Evolutionary conservation across 2,888 invertebrate species (phyloP).

Genomic region (Tuberolachnus salignus): DNA sequence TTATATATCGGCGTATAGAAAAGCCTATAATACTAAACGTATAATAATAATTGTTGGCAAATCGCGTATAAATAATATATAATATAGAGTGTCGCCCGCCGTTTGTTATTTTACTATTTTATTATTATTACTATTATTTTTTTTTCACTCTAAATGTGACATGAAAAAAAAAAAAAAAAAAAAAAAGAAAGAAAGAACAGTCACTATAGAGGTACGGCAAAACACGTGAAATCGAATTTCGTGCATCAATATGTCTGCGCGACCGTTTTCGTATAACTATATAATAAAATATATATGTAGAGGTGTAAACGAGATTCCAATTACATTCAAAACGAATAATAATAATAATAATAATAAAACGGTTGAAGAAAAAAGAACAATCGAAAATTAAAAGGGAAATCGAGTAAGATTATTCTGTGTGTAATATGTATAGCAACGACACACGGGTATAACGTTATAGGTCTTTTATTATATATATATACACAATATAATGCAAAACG

Average conservation of each 20-base stretch:
- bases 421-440: not conserved
- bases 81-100: not conserved
- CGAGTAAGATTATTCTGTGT: constrained; percentile 40
- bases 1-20: not conserved
- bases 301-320: constrained; percentile 41
- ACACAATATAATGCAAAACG: constrained; percentile 3
- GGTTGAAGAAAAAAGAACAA: constrained; percentile 51
- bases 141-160: constrained; percentile 13
- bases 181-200: no score
- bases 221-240: constrained; percentile 55
- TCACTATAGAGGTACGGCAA: not conserved
- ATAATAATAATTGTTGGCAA: constrained; percentile 11
- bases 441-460: not conserved
- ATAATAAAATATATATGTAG: no score
- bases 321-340: constrained; percentile 48
- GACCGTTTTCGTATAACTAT: constrained; percentile 10
- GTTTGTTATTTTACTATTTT: no score
- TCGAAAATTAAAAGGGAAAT: constrained; percentile 56
- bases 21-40: not conserved
- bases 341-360: constrained; percentile 7
- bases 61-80: not conserved
- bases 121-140: not conserved
- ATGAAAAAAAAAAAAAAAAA: constrained; percentile 32
- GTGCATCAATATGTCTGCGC: constrained; percentile 33
- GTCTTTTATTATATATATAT: no score